Conservation (phyloP, 1,140 invertebrate genomes). For the Plectrocnemia conspersa region DNA sequence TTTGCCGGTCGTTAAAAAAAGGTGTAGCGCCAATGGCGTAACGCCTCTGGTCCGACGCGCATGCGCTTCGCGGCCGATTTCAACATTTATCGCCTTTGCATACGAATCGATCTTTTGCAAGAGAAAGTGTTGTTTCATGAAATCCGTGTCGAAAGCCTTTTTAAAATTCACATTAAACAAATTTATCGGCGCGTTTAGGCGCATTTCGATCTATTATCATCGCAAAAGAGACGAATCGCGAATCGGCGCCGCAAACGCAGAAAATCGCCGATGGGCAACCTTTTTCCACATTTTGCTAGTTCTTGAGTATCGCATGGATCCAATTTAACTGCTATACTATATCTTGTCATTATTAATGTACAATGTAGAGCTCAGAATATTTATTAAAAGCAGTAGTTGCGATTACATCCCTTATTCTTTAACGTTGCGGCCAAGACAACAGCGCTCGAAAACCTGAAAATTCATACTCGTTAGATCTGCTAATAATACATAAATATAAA, state of each 20-base stretch:
- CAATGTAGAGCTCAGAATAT: no score
- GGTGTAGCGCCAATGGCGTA: constrained; percentile 7
- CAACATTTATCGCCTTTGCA: constrained; percentile 25
- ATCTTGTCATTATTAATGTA: no score
- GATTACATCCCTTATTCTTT: no score
- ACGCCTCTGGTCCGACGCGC: constrained; percentile 1
- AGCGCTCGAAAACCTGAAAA: no score
- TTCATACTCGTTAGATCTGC: no score
- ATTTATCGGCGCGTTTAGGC: constrained; percentile 20
- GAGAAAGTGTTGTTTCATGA: constrained; percentile 23
- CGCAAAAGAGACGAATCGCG: background rate
- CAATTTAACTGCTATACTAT: no score
- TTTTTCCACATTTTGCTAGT: no score
- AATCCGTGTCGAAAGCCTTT: constrained; percentile 25
- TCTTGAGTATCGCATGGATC: no score
- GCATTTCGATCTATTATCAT: constrained; percentile 11
- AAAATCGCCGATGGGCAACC: background rate
- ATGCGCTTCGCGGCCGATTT: constrained; percentile 8
- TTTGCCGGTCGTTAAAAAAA: no score
- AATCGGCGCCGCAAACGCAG: background rate
- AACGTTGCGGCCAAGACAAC: no score
- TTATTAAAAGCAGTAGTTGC: no score
- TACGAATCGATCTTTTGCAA: constrained; percentile 26
- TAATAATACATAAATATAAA: no score
- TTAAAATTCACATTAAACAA: constrained; percentile 23